Percentiles rank a stretch among this genome's conserved stretches.
Evolutionary conservation across 2,888 invertebrate species (phyloP).

Genomic region (Pseudococcus jackbeardsleyi): DNA sequence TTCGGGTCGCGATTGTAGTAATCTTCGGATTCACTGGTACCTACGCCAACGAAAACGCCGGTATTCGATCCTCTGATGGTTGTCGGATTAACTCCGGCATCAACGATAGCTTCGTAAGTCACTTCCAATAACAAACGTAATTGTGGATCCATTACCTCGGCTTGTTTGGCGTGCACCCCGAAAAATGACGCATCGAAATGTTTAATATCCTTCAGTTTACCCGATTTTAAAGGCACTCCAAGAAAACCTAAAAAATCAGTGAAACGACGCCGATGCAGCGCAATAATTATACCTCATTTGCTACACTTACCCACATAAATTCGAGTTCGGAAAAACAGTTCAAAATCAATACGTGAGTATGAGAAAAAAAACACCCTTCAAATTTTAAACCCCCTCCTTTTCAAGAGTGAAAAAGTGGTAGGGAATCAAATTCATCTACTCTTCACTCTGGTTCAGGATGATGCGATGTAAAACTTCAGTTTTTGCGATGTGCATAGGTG

Average conservation of each 20-base stretch:
- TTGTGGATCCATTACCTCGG: slow-evolving; percentile 93
- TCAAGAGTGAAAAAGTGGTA: too few species aligned
- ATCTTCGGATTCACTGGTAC: slow-evolving; percentile 90
- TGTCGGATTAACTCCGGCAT: slow-evolving; percentile 87
- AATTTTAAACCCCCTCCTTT: too few species aligned
- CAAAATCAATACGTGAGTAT: too few species aligned
- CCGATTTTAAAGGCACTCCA: slow-evolving; percentile 84
- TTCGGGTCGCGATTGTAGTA: slow-evolving; percentile 89
- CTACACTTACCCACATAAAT: too few species aligned
- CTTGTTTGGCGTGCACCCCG: slow-evolving; percentile 92
- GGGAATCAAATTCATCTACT: too few species aligned
- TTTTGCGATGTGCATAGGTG: too few species aligned
- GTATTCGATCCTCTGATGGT: slow-evolving; percentile 89
- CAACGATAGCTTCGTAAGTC: slow-evolving; percentile 92
- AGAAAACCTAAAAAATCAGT: slow-evolving; percentile 75
- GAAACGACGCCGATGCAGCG: too few species aligned
- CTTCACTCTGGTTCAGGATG: too few species aligned
- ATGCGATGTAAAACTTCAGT: too few species aligned
- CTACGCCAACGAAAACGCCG: slow-evolving; percentile 96
- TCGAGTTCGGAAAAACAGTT: too few species aligned
- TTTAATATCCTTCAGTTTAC: slow-evolving; percentile 84
- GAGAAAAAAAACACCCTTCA: too few species aligned
- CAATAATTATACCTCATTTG: too few species aligned
- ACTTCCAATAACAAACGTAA: slow-evolving; percentile 89
- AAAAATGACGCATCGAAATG: slow-evolving; percentile 92